These are phyloP conservation scores for Hippoglossus hippoglossus DNA, from an alignment of 2,797 vertebrate genomes.

Conservation along the genomic window DNA sequence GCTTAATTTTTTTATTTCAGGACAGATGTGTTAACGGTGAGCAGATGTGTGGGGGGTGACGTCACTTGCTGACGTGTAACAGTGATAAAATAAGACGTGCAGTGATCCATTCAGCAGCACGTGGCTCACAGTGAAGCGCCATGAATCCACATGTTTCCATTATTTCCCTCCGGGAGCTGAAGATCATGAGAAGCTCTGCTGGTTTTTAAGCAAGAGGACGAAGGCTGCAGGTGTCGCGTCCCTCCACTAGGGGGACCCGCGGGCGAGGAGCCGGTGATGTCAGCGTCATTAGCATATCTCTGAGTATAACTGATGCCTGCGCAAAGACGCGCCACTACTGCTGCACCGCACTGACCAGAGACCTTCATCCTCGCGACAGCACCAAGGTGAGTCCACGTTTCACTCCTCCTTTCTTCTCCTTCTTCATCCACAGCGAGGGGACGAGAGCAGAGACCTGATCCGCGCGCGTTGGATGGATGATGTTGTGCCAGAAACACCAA, in stretches of 20 bases:
- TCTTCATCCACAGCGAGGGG: too few species aligned
- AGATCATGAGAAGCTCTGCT: background rate
- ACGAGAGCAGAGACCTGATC: background rate
- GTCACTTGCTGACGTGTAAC: background rate
- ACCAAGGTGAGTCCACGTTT: constrained; percentile 67
- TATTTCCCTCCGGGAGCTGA: accelerated
- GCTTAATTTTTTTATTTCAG: accelerated
- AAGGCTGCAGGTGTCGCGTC: background rate
- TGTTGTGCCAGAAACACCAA: background rate
- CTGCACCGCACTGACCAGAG: constrained; percentile 70
- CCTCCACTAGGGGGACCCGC: constrained; percentile 52
- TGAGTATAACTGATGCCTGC: constrained; percentile 76
- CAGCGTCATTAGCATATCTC: constrained; percentile 82
- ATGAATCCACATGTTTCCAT: background rate
- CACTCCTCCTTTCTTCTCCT: too few species aligned
- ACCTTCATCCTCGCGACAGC: constrained; percentile 50
- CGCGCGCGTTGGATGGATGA: background rate
- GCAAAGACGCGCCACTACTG: constrained; percentile 75
- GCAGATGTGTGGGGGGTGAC: background rate
- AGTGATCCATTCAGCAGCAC: accelerated
- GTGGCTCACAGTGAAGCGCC: background rate
- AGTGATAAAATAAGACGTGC: accelerated
- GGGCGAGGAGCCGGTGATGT: constrained; percentile 71
- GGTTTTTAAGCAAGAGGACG: background rate
- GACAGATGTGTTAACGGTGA: accelerated